A percentile compares a stretch with the other conserved stretches of the same genome.
Evolutionary conservation across 2,888 invertebrate species (phyloP).

Genomic region (Drosophila silvestris): DNA sequence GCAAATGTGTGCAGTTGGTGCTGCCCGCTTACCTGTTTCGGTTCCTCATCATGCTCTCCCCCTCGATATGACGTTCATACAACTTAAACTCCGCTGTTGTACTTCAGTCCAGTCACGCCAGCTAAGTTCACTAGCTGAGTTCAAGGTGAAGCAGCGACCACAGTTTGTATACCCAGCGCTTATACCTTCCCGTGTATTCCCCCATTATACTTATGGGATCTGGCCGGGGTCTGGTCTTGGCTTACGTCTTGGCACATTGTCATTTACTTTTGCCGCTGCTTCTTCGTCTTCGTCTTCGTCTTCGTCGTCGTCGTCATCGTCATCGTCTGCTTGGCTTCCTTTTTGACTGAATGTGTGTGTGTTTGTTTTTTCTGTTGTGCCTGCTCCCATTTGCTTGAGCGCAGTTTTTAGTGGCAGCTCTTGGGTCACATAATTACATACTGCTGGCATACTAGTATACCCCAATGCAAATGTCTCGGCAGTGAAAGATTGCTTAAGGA

Average conservation of each 20-base stretch:
- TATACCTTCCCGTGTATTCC: conserved; percentile 21
- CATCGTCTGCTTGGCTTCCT: conserved; percentile 55
- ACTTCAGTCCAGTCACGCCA: conserved; percentile 48
- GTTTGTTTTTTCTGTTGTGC: conserved; percentile 17
- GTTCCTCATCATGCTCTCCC: conserved; percentile 4
- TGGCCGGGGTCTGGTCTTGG: conserved; percentile 13
- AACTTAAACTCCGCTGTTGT: conserved; percentile 18
- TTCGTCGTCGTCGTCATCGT: conserved; percentile 23
- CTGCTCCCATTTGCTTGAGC: conserved; percentile 72
- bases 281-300: conserved; percentile 24
- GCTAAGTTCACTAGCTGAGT: conserved; percentile 76
- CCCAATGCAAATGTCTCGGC: conserved; percentile 46
- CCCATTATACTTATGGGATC: conserved; percentile 8
- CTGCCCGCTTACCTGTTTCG: conserved; percentile 40
- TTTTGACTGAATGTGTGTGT: conserved; percentile 19
- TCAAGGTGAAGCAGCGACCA: conserved; percentile 76
- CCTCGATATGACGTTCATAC: conserved; percentile 24
- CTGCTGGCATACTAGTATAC: conserved; percentile 17
- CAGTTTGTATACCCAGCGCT: conserved; percentile 28
- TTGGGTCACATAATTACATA: conserved; percentile 68
- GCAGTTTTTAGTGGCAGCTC: conserved; percentile 57
- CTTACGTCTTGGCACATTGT: conserved; percentile 53
- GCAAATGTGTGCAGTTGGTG: conserved; percentile 33
- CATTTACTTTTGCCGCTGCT: conserved; percentile 37
- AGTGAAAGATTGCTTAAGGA: conserved; percentile 60